Evolutionary conservation across 2,888 invertebrate species (phyloP).

Genomic region (Anoplius nigerrimus): DNA sequence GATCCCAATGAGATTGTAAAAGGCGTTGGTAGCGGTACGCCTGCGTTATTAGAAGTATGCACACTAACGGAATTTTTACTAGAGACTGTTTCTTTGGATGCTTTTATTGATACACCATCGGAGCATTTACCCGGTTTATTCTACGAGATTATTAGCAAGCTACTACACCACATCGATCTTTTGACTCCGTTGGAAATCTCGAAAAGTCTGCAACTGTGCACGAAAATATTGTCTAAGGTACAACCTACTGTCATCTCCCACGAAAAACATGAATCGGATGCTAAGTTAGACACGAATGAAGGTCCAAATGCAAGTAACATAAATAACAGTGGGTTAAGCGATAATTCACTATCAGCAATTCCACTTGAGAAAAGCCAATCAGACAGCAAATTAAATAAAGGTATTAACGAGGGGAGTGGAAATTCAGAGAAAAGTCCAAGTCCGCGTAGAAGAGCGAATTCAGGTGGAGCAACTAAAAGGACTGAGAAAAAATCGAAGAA

Average conservation of each 20-base stretch:
- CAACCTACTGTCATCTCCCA: slow-evolving; percentile 80
- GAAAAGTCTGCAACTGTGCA: slow-evolving; percentile 81
- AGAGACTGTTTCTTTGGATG: slow-evolving; percentile 85
- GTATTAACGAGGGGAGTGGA: slow-evolving; percentile 51
- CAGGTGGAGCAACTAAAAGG: slow-evolving; percentile 74
- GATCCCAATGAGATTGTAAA: slow-evolving; percentile 70
- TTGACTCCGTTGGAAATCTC: slow-evolving; percentile 81
- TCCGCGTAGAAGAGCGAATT: slow-evolving; percentile 70
- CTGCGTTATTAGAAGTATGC: slow-evolving; percentile 83
- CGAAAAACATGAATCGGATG: slow-evolving; percentile 56
- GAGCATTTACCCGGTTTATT: slow-evolving; percentile 87
- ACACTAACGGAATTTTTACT: slow-evolving; percentile 84
- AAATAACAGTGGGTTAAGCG: slow-evolving; percentile 32
- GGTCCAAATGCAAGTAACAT: not conserved
- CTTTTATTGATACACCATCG: slow-evolving; percentile 85
- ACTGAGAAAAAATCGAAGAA: slow-evolving; percentile 78
- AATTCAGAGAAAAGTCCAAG: slow-evolving; percentile 67
- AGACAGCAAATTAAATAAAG: slow-evolving; percentile 80
- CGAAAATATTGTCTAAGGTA: slow-evolving; percentile 85
- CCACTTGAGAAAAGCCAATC: slow-evolving; percentile 81
- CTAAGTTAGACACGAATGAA: slow-evolving; percentile 38
- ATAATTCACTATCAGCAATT: slow-evolving; percentile 65
- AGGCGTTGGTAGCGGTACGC: slow-evolving; percentile 80
- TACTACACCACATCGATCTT: slow-evolving; percentile 78
- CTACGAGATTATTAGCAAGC: slow-evolving; percentile 79